Base-by-base conservation (phyloP, 35 echinoderm and acorn worm genomes). In the Lytechinus pictus region DNA sequence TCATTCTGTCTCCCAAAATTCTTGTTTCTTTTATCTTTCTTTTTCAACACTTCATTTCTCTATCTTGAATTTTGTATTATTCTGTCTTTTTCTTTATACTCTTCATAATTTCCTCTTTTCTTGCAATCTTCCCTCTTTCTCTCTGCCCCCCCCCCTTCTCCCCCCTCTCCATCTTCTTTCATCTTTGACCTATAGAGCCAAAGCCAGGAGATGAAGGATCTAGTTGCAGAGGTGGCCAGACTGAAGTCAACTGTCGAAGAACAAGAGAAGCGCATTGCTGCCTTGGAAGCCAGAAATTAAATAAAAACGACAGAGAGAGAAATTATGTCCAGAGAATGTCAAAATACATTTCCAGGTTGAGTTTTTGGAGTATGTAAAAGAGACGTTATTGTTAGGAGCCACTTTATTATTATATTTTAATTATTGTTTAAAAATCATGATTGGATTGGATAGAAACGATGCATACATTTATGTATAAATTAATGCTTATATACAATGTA, bases 171-270 rank as follows among this genome's bases (percentile, higher is more conserved):
- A 58, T 60, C 55, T 27, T 51, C n/a, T 89, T 14, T 27, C 14
- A 89, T 95, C 14, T 29, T 28, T 55, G 11, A 55, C 21, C 66
- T 94, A 56, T 66, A 97, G 96, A 92, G 92, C 28, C 96, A 97
- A 86, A 97, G 94, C 28, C 91, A 97, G 61, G 86, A 95, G 89
- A 93, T 97, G 60, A 89, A 95, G 27, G 94, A 95, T 27, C 96
- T 97, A 8, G 27, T 95, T 8, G 86, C 87, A 3, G 96, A 95
- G 90, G 27, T 97, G 10, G 21, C 29, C 10, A 54, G 94, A 54
- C 96, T 97, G 14, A 97, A 97, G 79, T 57, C 89, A 19, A 95
- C 94, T 54, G 94, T 97, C 7, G 9, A 55, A 19, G 61, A 71
- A 52, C 96, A 97, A 89, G 96, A 95, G 89, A 44, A 93, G 33